A percentile compares a stretch with the other conserved stretches of the same genome.
These are phyloP conservation scores for Stercorarius parasiticus DNA, from an alignment of 2,113 vertebrate genomes.

Conservation along the genomic window DNA sequence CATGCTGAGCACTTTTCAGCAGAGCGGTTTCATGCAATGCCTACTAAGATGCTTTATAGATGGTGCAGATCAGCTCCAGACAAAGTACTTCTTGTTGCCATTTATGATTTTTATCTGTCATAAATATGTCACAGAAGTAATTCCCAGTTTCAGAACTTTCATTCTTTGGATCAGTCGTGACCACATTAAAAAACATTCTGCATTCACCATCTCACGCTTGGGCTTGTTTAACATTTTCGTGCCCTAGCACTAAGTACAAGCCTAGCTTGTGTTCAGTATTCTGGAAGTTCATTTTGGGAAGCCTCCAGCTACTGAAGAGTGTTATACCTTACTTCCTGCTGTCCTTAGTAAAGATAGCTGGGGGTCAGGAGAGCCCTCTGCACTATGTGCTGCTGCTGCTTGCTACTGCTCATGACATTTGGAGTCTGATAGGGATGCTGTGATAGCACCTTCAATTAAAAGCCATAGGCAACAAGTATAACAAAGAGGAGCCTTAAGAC, in stretches of 20 bases:
- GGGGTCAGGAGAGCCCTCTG: neutral
- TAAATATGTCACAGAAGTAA: constrained; percentile 53
- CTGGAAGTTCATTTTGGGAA: constrained; percentile 10
- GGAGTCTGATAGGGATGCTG: neutral
- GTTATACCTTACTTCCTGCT: neutral
- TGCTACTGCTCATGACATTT: neutral
- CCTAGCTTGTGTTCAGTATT: neutral
- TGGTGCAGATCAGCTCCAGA: constrained; percentile 58
- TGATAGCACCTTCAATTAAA: constrained; percentile 17
- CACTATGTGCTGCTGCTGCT: neutral
- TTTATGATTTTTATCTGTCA: constrained; percentile 44
- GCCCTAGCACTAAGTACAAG: neutral
- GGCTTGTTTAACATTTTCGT: neutral
- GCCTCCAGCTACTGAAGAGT: neutral
- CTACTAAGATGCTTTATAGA: constrained; percentile 46
- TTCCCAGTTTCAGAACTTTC: constrained; percentile 26
- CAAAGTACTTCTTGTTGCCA: constrained; percentile 26
- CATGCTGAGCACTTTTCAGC: constrained; percentile 56
- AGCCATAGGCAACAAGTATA: constrained; percentile 8
- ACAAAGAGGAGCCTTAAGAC: constrained; percentile 14
- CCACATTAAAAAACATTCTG: neutral
- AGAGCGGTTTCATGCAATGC: constrained; percentile 15
- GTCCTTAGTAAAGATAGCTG: neutral
- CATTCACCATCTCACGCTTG: neutral
- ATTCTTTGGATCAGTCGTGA: constrained; percentile 31